Evolutionary conservation across 2,888 invertebrate genomes (phyloP).

Genomic region (Melinaea marsaeus): DNA sequence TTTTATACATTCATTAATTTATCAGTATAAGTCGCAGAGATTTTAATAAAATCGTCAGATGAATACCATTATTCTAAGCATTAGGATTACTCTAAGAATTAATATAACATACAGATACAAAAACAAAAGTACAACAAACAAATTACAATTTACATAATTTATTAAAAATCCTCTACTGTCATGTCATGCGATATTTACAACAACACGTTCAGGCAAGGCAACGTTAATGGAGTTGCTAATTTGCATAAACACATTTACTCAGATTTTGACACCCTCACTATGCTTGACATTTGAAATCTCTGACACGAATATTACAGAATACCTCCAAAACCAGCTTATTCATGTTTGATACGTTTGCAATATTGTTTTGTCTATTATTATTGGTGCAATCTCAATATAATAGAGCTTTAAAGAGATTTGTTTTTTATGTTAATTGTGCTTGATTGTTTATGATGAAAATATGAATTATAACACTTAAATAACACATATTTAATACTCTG

Average conservation of each 20-base stretch:
- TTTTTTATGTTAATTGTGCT: no score
- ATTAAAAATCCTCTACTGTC: slow-evolving; percentile 29
- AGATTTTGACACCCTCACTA: slow-evolving; percentile 69
- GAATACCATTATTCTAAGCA: no score
- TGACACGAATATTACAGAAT: slow-evolving; percentile 40
- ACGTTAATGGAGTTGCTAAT: slow-evolving; percentile 71
- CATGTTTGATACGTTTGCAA: slow-evolving; percentile 2
- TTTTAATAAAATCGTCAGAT: no score
- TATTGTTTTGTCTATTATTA: slow-evolving; percentile 1
- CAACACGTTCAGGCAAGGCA: slow-evolving; percentile 47
- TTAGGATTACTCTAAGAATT: background rate
- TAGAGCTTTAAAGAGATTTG: no score
- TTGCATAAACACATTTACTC: slow-evolving; percentile 74
- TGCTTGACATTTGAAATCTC: slow-evolving; percentile 65
- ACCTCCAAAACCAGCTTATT: slow-evolving; percentile 8
- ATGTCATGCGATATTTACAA: slow-evolving; percentile 47
- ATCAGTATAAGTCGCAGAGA: no score
- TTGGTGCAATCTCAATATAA: no score
- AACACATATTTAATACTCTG: background rate
- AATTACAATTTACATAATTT: slow-evolving; percentile 29
- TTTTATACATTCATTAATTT: no score
- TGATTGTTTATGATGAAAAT: no score
- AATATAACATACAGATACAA: slow-evolving; percentile 2
- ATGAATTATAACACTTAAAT: no score
- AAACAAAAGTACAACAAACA: slow-evolving; percentile 4